These are phyloP conservation scores for Cygnus buccinator DNA, from an alignment of 2,113 vertebrate species.

Conservation along the genomic window DNA sequence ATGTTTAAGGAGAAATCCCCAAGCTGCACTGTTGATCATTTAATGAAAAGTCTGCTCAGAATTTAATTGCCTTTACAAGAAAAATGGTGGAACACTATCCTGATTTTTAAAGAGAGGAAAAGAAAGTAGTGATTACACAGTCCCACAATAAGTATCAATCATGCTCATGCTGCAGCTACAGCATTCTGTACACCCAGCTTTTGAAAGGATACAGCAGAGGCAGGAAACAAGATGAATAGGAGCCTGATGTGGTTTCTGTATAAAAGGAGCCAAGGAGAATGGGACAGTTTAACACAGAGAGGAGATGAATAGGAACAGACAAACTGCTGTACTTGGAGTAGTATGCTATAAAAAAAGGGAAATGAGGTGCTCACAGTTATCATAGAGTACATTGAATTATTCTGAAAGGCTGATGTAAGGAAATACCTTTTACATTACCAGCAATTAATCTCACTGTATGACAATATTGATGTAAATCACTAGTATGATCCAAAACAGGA, in stretches of 20 bases:
- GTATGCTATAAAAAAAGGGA: background rate
- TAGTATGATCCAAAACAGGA: background rate
- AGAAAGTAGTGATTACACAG: background rate
- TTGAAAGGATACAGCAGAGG: background rate
- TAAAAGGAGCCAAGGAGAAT: conserved; percentile 17
- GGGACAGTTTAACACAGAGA: background rate
- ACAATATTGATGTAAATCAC: background rate
- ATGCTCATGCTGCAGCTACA: background rate
- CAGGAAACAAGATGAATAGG: conserved; percentile 39
- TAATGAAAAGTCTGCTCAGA: conserved; percentile 54
- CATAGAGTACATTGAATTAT: background rate
- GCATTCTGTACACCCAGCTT: background rate
- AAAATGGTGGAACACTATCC: conserved; percentile 8
- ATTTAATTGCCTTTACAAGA: conserved; percentile 38
- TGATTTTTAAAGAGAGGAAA: conserved; percentile 36
- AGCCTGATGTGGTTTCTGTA: background rate
- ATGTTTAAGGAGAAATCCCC: conserved; percentile 35
- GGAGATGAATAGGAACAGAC: background rate
- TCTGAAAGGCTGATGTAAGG: background rate
- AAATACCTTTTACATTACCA: background rate
- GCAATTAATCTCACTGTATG: background rate
- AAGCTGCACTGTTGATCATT: conserved; percentile 29
- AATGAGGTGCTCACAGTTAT: background rate
- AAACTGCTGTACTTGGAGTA: background rate
- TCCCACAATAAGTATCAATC: conserved; percentile 35